phyloP scores from a whole-genome alignment of 2,888 invertebrate species.

The Campopleginae sp. region DNA sequence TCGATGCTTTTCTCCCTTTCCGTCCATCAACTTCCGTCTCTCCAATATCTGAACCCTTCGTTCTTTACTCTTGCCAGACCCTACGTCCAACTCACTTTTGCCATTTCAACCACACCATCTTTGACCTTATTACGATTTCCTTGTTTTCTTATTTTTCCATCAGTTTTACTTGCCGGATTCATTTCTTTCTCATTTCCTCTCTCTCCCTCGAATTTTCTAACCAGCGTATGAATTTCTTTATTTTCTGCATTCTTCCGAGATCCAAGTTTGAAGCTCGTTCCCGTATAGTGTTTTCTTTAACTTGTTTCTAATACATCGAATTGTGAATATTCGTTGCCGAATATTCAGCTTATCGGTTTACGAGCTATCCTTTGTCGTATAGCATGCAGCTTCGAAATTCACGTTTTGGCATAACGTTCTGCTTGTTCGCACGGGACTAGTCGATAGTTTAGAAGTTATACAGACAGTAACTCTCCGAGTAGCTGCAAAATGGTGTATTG shows the following conservation, averaged over 20 bases:
- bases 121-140: slow-evolving; percentile 76
- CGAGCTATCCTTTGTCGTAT: neutral
- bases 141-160: slow-evolving; percentile 28
- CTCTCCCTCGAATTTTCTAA: slow-evolving; percentile 3
- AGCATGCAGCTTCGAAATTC: neutral
- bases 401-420: neutral
- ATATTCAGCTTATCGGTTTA: neutral
- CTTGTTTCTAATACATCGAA: neutral
- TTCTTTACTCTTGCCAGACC: slow-evolving; percentile 49
- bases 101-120: slow-evolving; percentile 57
- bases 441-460: neutral
- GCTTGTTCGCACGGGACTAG: neutral
- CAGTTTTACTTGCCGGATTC: neutral
- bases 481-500: slow-evolving; percentile 29
- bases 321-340: neutral
- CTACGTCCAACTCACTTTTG: neutral
- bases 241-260: neutral
- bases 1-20: slow-evolving; percentile 40
- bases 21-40: slow-evolving; percentile 22
- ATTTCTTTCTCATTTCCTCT: neutral
- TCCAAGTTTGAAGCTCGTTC: neutral
- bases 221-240: neutral
- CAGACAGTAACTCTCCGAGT: neutral
- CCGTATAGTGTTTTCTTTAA: neutral
- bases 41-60: slow-evolving; percentile 59